Conservation (phyloP, 2,888 invertebrate species). For the Microchrysa polita region DNA sequence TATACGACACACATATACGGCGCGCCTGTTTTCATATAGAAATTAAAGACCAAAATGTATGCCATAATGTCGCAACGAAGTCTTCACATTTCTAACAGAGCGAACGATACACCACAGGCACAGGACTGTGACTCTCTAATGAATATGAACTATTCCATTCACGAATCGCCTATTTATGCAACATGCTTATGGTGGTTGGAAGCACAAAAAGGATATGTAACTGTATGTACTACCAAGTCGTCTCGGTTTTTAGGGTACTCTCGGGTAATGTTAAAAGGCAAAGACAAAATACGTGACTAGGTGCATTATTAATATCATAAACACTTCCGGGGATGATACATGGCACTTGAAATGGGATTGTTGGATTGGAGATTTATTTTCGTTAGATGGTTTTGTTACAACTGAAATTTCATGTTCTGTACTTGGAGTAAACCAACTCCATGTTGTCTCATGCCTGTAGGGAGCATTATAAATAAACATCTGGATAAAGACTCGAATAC, state of each 20-base stretch:
- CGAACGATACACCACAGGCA: conserved; percentile 9
- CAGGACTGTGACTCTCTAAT: conserved; percentile 10
- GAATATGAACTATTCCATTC: conserved; percentile 46
- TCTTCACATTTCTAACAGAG: not conserved
- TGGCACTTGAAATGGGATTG: conserved; percentile 12
- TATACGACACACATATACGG: conserved; percentile 1
- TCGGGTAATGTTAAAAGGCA: conserved; percentile 21
- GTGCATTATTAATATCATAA: conserved; percentile 46
- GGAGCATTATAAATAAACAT: no score
- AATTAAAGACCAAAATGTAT: conserved; percentile 24
- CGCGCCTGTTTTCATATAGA: not conserved
- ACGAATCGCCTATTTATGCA: conserved; percentile 41
- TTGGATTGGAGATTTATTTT: conserved; percentile 31
- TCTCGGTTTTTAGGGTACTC: conserved; percentile 40
- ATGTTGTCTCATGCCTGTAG: no score
- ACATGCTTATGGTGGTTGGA: conserved; percentile 3
- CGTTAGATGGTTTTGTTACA: conserved; percentile 7
- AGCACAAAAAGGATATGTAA: conserved; percentile 6
- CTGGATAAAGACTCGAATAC: no score
- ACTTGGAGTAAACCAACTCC: no score
- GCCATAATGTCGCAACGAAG: not conserved
- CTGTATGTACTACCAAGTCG: not conserved
- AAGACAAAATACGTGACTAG: conserved; percentile 43
- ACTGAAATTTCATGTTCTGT: no score
- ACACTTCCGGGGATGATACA: conserved; percentile 43